Base-by-base conservation (phyloP, 1,140 invertebrate species). In the Euura lappo region DNA sequence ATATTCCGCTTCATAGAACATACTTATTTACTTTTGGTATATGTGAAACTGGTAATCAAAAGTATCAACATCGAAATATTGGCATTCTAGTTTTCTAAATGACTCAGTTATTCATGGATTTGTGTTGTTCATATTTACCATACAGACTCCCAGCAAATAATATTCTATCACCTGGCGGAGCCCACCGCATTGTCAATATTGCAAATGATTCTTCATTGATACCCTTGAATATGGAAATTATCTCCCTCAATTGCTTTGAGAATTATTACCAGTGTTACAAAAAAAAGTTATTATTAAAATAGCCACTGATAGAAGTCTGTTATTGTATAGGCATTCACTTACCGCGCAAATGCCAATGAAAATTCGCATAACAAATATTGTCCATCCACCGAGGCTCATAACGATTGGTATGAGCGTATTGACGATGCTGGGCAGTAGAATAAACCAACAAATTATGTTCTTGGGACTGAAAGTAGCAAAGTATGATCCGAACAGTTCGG, bases 131-230 rank as follows among this genome's bases (percentile, higher is more conserved):
- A 28, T 28, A 60, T n/a, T 60, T n/a, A 60, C 51, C 51, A 60
- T 60, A 60, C 13, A 60, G 6, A 60, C 51, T 60, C 13, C 51
- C 51, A 11, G 51, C 10, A 60, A 60, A 60, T 11, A 60, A 60
- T 60, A 60, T 6, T 60, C 51, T 60, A 60, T 60, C 51, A 60
- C 13, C 6, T n/a, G 51, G 51, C 51, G 51, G 6, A 60, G 51
- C 51, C 51, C 51, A 60, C 13, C 13, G 10, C 51, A 60, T 8
- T 6, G 51, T 60, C 51, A 60, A 60, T 60, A 60, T 60, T 60
- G 51, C 51, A 60, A 60, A 60, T 60, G 51, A 60, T n/a, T 60
- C 51, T n/a, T 60, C 8, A 60, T 60, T 60, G 51, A 60, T 8
- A 3, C 51, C 51, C 51, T 60, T 60, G 6, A 60, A 60, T 60